Evolutionary conservation across 2,113 vertebrate genomes (phyloP), one percentile per base, ranked within the genome.

Genomic region (Clarias batrachus): DNA sequence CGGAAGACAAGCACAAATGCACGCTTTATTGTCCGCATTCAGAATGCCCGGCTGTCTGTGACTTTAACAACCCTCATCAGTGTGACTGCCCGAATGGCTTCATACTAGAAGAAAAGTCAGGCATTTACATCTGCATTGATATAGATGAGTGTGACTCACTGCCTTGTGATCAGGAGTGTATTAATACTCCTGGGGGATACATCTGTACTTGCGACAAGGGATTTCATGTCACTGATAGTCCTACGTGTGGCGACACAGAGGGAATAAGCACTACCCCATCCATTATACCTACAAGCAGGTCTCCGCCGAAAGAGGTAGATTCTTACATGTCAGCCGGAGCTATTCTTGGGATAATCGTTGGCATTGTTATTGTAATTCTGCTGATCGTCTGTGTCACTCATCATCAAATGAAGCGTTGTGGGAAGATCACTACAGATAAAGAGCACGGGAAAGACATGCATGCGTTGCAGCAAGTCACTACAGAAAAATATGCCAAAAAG

Each of bases 51-150:
- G 92, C 93, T 0, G 60, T 83, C 30, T 95, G 94, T 80, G 94
- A 96, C 90, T 89, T 91, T 0, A 95, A 95, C 41, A 76, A 91
- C 4, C 33, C 0, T 0, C 16, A 0, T 30, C 88, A 90, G 11
- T 95, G 94, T n/a, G 3, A 30, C 54, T 96, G 95, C 57, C 94
- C 95, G 0, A 37, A 70, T 0, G 94, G 94, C 0, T 95, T 87
- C 11, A 0, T 96, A 2, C 0, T 54, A 0, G 95, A 95, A 1
- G 88, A 89, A 0, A 80, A 89, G 1, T 3, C 0, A 0, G 0
- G 0, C 0, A 8, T 0, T 0, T 14, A 4, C 0, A 1, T 87
- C 0, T 96, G 95, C 83, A 0, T 91, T 0, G 94, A 95, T 74
- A 86, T 95, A 0, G 78, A 96, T 48, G 95, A 95, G 85, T 96